These are phyloP conservation scores for Mylabris phalerata DNA, from an alignment of 1,140 invertebrate genomes.

Conservation along the genomic window DNA sequence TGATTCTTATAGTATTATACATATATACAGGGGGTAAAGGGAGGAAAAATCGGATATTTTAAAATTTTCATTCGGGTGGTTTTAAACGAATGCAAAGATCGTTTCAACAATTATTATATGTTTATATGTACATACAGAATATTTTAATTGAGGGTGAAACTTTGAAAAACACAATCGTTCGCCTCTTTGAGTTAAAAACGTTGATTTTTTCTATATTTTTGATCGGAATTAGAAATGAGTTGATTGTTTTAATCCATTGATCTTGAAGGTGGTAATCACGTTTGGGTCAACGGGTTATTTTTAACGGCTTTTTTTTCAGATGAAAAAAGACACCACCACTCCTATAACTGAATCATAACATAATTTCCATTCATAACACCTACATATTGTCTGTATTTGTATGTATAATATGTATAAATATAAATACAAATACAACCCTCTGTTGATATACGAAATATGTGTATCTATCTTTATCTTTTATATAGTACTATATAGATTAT, in stretches of 20 bases:
- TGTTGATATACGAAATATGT: neutral
- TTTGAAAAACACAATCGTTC: too few species aligned
- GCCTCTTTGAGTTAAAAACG: too few species aligned
- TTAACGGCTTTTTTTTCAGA: neutral
- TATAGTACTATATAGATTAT: neutral
- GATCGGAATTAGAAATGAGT: neutral
- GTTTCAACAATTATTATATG: too few species aligned
- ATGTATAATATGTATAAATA: too few species aligned
- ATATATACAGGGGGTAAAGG: conserved; percentile 4
- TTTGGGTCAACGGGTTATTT: neutral
- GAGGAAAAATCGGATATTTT: too few species aligned
- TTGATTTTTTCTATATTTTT: conserved; percentile 6
- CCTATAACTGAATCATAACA: conserved; percentile 18
- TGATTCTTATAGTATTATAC: conserved; percentile 20
- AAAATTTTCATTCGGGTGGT: too few species aligned
- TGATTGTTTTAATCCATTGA: too few species aligned
- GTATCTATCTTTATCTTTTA: conserved; percentile 4
- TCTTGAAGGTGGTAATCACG: too few species aligned
- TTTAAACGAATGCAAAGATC: too few species aligned
- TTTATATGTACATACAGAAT: too few species aligned
- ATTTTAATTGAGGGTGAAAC: too few species aligned
- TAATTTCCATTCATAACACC: conserved; percentile 19
- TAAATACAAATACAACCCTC: conserved; percentile 4
- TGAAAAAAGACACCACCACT: conserved; percentile 1
- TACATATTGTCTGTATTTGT: conserved; percentile 7